Evolutionary conservation across 2,797 vertebrate species (phyloP).

Genomic region (Pogonophryne albipinna): DNA sequence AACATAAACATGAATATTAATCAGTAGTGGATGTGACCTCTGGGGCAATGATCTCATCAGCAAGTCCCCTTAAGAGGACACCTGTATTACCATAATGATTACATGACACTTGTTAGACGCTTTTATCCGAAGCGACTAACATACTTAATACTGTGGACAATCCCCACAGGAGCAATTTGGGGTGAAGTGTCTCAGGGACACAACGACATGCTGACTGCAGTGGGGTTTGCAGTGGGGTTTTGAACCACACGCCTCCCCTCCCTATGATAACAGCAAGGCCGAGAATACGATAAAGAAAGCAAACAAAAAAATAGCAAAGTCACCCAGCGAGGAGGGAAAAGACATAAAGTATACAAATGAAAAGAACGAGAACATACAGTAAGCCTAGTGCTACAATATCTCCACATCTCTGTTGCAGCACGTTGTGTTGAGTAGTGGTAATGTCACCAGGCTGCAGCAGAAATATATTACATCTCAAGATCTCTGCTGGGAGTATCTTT

Average conservation of each 20-base stretch:
- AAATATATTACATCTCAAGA: conserved; percentile 38
- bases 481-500: conserved; percentile 58
- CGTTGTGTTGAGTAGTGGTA: conserved; percentile 62
- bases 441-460: conserved; percentile 51
- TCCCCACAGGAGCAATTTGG: too few species aligned
- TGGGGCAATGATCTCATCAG: conserved; percentile 71
- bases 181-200: too few species aligned
- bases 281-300: conserved; percentile 43
- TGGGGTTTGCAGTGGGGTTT: too few species aligned
- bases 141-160: too few species aligned
- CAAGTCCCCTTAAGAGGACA: conserved; percentile 69
- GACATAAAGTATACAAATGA: conserved; percentile 39
- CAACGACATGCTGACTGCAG: too few species aligned
- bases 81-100: conserved; percentile 63
- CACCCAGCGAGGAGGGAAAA: conserved; percentile 28
- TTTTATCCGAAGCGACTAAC: too few species aligned
- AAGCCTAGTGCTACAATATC: conserved; percentile 10
- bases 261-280: conserved; percentile 56
- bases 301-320: conserved; percentile 55
- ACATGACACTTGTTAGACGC: too few species aligned
- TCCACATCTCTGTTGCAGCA: conserved; percentile 35
- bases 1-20: conserved; percentile 76
- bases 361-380: conserved; percentile 6
- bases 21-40: conserved; percentile 59
- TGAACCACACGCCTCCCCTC: too few species aligned